These are phyloP conservation scores for Euplagia quadripunctaria DNA, from an alignment of 2,888 invertebrate genomes.

Conservation along the genomic window DNA sequence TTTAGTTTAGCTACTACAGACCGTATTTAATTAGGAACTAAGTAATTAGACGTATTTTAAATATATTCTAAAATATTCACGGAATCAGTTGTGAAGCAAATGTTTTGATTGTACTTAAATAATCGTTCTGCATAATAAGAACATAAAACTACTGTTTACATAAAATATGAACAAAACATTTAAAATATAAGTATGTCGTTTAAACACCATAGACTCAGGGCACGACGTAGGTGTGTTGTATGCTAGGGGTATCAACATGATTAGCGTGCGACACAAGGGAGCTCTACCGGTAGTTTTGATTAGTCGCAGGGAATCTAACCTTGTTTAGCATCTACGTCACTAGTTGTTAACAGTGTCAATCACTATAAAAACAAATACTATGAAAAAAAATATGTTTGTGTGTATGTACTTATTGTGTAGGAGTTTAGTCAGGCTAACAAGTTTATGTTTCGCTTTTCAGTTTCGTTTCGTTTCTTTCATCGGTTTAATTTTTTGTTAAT, in stretches of 20 bases:
- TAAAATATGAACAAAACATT: neutral
- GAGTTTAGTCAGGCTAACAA: too few relatives aligned
- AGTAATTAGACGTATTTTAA: neutral
- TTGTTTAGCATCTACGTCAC: constrained; percentile 16
- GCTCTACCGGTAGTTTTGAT: constrained; percentile 25
- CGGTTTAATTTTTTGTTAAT: too few relatives aligned
- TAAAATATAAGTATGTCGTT: neutral
- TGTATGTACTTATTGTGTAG: too few relatives aligned
- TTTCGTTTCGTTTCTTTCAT: too few relatives aligned
- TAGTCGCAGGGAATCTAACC: constrained; percentile 25
- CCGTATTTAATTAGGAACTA: neutral
- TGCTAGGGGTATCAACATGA: constrained; percentile 7
- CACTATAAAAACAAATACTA: neutral
- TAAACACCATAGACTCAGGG: neutral
- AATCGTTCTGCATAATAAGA: neutral
- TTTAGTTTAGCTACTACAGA: neutral
- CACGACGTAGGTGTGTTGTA: neutral
- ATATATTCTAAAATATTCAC: neutral
- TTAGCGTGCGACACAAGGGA: constrained; percentile 28
- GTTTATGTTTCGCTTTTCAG: too few relatives aligned
- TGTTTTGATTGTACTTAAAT: neutral
- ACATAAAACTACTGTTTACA: neutral
- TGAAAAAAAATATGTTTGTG: too few relatives aligned
- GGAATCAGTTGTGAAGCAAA: neutral
- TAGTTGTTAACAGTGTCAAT: constrained; percentile 12